Percentiles rank a stretch among this genome's conserved stretches.
Conservation (phyloP, 2,888 invertebrate genomes). For the Caprella mutica region DNA sequence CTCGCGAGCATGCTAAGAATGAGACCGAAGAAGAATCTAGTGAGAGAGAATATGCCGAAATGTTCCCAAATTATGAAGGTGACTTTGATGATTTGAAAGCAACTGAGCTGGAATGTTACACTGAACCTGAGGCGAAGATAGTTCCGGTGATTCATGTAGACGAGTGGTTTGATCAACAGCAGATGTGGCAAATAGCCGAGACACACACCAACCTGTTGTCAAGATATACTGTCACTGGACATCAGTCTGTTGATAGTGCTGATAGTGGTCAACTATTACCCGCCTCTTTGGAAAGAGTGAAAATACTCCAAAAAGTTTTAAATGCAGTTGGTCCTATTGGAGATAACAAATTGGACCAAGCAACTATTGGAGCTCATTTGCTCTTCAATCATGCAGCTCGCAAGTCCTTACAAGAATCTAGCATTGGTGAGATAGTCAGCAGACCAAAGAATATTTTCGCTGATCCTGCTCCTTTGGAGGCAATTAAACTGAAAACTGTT, state of each 20-base stretch:
- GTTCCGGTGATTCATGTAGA: too few relatives aligned
- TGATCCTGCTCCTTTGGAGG: slow-evolving; percentile 67
- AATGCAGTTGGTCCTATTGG: slow-evolving; percentile 30
- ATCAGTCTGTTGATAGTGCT: not conserved
- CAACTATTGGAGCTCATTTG: slow-evolving; percentile 29
- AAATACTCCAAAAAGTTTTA: slow-evolving; percentile 15
- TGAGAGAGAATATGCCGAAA: slow-evolving; percentile 38
- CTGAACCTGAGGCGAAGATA: slow-evolving; percentile 18
- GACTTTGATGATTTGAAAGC: slow-evolving; percentile 40
- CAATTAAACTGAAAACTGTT: slow-evolving; percentile 57
- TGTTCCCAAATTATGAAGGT: slow-evolving; percentile 42
- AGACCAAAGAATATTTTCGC: slow-evolving; percentile 61
- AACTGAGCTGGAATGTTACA: not conserved
- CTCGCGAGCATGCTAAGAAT: slow-evolving; percentile 18
- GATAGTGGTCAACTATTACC: slow-evolving; percentile 12
- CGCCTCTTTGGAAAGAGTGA: slow-evolving; percentile 15
- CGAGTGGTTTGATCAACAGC: slow-evolving; percentile 17
- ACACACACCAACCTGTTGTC: slow-evolving; percentile 17
- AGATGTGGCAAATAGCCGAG: slow-evolving; percentile 23
- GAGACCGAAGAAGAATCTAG: slow-evolving; percentile 40
- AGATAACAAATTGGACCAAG: slow-evolving; percentile 30
- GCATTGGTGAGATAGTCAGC: slow-evolving; percentile 15
- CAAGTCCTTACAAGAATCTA: slow-evolving; percentile 12
- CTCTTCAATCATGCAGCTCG: slow-evolving; percentile 20
- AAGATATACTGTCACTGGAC: slow-evolving; percentile 12